Conservation (phyloP, 2,113 vertebrate species). For the Phyllostomus discolor region DNA sequence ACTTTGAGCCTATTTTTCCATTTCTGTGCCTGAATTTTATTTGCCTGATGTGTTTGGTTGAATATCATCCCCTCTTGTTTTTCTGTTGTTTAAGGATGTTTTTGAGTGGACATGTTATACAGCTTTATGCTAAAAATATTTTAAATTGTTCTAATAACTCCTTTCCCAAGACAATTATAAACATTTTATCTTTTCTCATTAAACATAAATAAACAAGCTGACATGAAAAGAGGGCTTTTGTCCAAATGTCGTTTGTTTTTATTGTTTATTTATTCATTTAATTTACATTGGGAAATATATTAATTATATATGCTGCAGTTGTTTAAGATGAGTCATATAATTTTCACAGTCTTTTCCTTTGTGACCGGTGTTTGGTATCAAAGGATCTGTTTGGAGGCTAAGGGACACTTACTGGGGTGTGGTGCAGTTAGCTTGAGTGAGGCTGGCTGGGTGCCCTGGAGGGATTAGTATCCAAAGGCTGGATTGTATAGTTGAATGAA, state of each 20-base stretch:
- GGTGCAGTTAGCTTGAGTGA: neutral
- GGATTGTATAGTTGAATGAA: constrained; percentile 20
- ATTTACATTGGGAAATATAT: neutral
- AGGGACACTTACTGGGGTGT: neutral
- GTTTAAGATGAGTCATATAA: neutral
- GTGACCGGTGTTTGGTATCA: neutral
- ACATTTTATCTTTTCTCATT: neutral
- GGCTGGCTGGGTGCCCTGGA: neutral
- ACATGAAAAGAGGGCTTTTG: neutral
- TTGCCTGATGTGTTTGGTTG: neutral
- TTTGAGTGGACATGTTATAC: neutral
- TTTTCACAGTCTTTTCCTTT: neutral
- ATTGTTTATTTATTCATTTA: neutral
- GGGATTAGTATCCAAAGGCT: neutral
- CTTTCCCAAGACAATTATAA: neutral
- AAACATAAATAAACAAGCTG: neutral
- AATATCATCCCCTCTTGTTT: neutral
- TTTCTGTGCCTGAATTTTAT: neutral
- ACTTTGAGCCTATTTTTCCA: neutral
- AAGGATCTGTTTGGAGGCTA: neutral
- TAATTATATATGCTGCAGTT: neutral
- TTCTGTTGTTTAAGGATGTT: neutral
- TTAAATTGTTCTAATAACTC: neutral
- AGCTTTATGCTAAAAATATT: neutral
- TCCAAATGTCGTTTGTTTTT: neutral